phyloP scores from a whole-genome alignment of 2,888 invertebrate species.

The Melinaea marsaeus region DNA sequence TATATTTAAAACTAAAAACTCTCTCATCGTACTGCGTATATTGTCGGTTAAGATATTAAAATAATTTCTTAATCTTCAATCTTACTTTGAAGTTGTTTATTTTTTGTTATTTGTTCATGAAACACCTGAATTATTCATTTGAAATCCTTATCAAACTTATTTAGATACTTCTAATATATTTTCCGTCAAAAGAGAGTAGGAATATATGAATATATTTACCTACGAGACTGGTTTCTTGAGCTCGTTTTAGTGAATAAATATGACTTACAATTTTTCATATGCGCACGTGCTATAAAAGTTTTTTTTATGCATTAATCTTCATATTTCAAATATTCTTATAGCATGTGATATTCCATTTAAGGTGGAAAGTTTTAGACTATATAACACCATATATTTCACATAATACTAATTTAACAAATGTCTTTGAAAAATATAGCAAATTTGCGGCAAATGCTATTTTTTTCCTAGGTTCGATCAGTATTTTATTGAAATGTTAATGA shows the following conservation, averaged over 20 bases:
- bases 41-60: not conserved
- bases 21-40: too few relatives aligned
- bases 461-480: too few relatives aligned
- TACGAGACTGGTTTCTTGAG: not conserved
- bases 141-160: slow-evolving; percentile 16
- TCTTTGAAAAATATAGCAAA: too few relatives aligned
- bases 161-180: slow-evolving; percentile 23
- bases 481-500: too few relatives aligned
- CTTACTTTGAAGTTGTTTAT: not conserved
- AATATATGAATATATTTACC: slow-evolving; percentile 24
- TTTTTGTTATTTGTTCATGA: not conserved
- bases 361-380: too few relatives aligned
- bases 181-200: slow-evolving; percentile 17
- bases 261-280: not conserved
- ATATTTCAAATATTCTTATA: not conserved
- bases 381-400: too few relatives aligned
- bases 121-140: not conserved
- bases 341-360: too few relatives aligned
- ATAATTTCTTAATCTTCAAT: not conserved
- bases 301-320: not conserved
- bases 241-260: not conserved
- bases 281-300: not conserved
- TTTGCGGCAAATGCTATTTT: too few relatives aligned
- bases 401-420: too few relatives aligned
- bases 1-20: too few relatives aligned